Base-by-base conservation (phyloP, 2,797 vertebrate genomes). In the Salarias fasciatus region DNA sequence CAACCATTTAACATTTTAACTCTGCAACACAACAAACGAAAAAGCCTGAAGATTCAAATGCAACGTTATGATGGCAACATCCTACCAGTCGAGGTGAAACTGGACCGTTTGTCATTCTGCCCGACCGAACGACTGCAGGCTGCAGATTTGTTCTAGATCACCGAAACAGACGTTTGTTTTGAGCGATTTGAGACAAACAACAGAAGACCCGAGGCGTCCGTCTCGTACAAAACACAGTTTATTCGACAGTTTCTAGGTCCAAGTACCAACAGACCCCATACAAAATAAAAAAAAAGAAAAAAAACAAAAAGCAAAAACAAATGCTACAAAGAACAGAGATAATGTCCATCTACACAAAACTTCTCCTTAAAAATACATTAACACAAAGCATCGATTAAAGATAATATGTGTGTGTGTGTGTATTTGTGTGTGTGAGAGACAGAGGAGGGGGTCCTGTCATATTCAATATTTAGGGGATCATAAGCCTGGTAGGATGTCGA, bases 331-430 rank as follows among this genome's bases (percentile, higher is more conserved):
- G 72, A 91, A 91, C 89, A 91, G 69, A 79, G 72, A 90, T 56
- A 89, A 84, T 75, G 66, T 80, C 85, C 87, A 87, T 90, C 93
- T 93, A 93, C 88, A 93, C 91, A 91, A 93, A 91, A 86, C 85
- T 78, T 86, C 80, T 89, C 84, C 85, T 91, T 90, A 93, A 92
- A 93, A 93, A 94, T 92, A 93, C 91, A 93, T 91, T 88, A 91
- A 90, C 85, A 90, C 86, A 88, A 88, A 78, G 73, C 72, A 59
- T 79, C 67, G 64, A 84, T 89, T 82, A 87, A 89, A 89, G 89
- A 87, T 82, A 80, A 86, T 86, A 88, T 81, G 84, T 80, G 87
- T 79, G 47, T 24, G 18, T 35, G 33, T 6, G 33, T 35, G 33
- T 24, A 18, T 24, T 18, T 24, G 33, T 1, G 33, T 2, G 33